Evolutionary conservation across 2,888 invertebrate species (phyloP).

Genomic region (Onthophagus sagittarius): DNA sequence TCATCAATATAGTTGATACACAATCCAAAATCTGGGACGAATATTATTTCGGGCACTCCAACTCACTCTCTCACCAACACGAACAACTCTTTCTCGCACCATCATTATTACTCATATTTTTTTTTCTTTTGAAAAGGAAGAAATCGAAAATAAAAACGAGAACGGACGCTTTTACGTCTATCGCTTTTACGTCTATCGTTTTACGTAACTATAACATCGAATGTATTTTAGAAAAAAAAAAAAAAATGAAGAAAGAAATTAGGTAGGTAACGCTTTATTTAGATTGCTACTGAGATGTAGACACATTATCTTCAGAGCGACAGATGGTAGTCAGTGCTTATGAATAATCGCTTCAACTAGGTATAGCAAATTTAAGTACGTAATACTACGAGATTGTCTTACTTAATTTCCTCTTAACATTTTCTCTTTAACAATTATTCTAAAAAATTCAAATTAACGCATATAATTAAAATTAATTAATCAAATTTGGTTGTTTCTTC

Average conservation of each 20-base stretch:
- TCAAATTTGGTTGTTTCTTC: too few relatives aligned
- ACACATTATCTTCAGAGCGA: neutral
- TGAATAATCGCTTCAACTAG: neutral
- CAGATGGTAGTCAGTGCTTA: neutral
- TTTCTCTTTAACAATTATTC: too few relatives aligned
- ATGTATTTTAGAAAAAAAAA: neutral
- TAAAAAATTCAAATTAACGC: too few relatives aligned
- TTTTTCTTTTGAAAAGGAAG: slow-evolving; percentile 5
- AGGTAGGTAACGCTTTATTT: neutral
- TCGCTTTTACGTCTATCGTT: neutral
- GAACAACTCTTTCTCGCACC: neutral
- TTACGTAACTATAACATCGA: neutral
- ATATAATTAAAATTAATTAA: too few relatives aligned
- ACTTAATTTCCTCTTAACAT: too few relatives aligned
- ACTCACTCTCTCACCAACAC: neutral
- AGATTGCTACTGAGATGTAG: neutral
- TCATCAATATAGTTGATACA: neutral
- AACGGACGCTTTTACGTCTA: neutral
- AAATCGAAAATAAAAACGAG: neutral
- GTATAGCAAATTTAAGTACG: too few relatives aligned
- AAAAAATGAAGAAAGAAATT: neutral
- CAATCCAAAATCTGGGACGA: neutral
- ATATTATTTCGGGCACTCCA: neutral
- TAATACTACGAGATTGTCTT: too few relatives aligned
- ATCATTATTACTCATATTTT: neutral